Base-by-base conservation (phyloP, 2,888 invertebrate species). In the Tenthredo amoena region DNA sequence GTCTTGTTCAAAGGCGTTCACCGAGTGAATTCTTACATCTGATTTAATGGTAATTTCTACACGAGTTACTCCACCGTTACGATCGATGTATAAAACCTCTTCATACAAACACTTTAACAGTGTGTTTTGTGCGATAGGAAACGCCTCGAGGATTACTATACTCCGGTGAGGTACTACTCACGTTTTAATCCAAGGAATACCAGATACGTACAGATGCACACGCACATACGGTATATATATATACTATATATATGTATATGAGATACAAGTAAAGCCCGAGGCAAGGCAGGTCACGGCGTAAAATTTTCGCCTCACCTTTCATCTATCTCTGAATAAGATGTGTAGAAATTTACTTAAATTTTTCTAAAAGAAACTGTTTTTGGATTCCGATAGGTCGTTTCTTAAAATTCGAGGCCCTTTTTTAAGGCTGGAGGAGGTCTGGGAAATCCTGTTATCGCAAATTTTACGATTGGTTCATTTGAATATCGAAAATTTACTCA, bases 21-120 rank as follows among this genome's bases (percentile, higher is more conserved):
- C 43, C 21, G 4, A n/a, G 72, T 31, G 37, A 72, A 43, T 76
- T 76, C 76, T 76, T 76, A 76, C 76, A 26, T 76, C 47, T 76
- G 76, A 76, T 76, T 47, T 76, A 76, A 76, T 76, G 76, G 47
- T 76, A 76, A 76, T 76, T 76, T 47, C 47, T 47, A 76, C 76
- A 76, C 76, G 76, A 76, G 76, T 76, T 47, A 76, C 43, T 47
- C 12, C 76, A 47, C 47, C 76, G 47, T 47, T 71, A 71, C 21
- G 18, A 4, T n/a, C 47, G 43, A 47, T 47, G 71, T 37, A 71
- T 34, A 34, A 71, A 71, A 37, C 37, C 37, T 71, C 37, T 37
- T 71, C 26, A 62, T 62, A 62, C 62, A 71, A 71, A 34, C 68
- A 68, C 68, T 68, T 31, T 55, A 55, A 55, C 55, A n/a, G 55